Evolutionary conservation across 37 sponge, comb jelly and placozoan genomes (phyloP).

Genomic region (Ianthella basta): DNA sequence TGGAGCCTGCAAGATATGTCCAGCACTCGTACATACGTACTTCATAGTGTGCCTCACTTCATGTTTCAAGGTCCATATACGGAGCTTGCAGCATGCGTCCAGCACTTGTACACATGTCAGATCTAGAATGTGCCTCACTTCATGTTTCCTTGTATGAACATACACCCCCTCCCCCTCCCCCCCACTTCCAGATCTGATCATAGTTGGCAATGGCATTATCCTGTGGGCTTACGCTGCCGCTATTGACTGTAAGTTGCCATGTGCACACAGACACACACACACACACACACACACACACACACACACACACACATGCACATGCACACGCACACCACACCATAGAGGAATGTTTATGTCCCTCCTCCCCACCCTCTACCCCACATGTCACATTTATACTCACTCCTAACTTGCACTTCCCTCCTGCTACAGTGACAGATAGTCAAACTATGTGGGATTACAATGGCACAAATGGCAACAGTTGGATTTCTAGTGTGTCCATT

Average conservation of each 20-base stretch:
- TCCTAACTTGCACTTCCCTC: too few species aligned
- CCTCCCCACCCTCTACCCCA: too few species aligned
- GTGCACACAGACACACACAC: background rate
- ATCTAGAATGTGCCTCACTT: too few species aligned
- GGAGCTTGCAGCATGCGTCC: too few species aligned
- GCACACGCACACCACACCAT: too few species aligned
- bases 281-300: slow-evolving; percentile 3
- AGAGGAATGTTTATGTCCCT: too few species aligned
- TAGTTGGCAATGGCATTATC: slow-evolving; percentile 48
- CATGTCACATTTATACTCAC: too few species aligned
- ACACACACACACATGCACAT: slow-evolving; percentile 21
- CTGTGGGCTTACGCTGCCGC: slow-evolving; percentile 35
- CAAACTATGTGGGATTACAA: too few species aligned
- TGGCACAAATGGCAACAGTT: too few species aligned
- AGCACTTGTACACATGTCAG: too few species aligned
- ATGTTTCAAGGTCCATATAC: slow-evolving; percentile 18
- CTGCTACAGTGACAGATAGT: too few species aligned
- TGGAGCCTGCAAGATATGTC: background rate
- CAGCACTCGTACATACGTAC: background rate
- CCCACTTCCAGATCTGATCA: slow-evolving; percentile 39
- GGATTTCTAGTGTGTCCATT: background rate
- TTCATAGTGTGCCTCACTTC: slow-evolving; percentile 15
- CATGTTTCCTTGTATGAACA: too few species aligned
- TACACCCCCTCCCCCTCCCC: background rate
- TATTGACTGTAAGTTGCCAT: slow-evolving; percentile 15